Evolutionary conservation across 2,888 invertebrate species (phyloP), one percentile per base, ranked within the genome.

Genomic region (Dryobotodes eremita): DNA sequence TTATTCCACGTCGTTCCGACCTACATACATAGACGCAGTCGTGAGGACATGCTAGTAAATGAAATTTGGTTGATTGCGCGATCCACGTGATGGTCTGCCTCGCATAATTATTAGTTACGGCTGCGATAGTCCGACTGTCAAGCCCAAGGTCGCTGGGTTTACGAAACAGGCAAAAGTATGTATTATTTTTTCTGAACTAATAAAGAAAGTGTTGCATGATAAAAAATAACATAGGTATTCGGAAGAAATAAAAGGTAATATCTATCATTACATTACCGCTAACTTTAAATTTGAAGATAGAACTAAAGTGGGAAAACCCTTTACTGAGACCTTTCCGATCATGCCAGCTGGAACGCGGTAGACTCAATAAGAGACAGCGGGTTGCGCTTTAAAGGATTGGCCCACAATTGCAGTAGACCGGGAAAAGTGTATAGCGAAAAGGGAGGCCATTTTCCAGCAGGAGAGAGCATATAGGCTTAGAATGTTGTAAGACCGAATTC

Each of bases 11-110:
- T 88, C 86, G 86, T 81, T 84, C 66, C 82, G 90, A 91, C 92
- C 93, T 88, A 91, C 89, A 89, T 92, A 88, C 81, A 86, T 86
- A 83, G 75, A 42, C 46, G 74, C 71, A 75, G 31, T 10, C 31
- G 31, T 87, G 91, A 93, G 92, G 93, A 91, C 91, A 77, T 15
- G 89, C 91, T 90, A 89, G 87, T 91, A 90, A 92, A 93, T 90
- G 78, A 91, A 91, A 92, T 93, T 93, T 91, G 83, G 90, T 89
- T 88, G 89, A 91, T 93, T 94, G 92, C 94, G 90, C 88, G 84
- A 90, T 90, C 85, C 84, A 80, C 81, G 77, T 78, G 73, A 77
- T 70, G 86, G 66, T 66, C 75, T 42, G 85, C 77, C 77, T 72
- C 86, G 92, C 91, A 93, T 93, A 90, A 83, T 84, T 91, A 93